Evolutionary conservation across 2,888 invertebrate species (phyloP).

Genomic region (Yponomeuta cagnagella): DNA sequence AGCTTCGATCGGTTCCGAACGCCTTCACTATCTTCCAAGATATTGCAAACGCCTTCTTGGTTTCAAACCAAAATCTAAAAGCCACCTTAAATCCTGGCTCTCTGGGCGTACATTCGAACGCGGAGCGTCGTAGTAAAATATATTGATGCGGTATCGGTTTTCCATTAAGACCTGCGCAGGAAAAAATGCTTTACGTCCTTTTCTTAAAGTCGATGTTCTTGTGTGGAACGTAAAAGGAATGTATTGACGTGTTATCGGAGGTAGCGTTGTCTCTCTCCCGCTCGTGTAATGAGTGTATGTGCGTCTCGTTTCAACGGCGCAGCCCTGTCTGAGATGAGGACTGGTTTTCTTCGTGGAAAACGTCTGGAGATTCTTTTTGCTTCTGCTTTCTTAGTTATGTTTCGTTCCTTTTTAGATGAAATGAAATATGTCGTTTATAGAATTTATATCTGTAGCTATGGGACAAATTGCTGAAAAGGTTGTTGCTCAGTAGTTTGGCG

Average conservation of each 20-base stretch:
- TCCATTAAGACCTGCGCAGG: constrained; percentile 52
- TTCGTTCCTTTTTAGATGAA: not conserved
- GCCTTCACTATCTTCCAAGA: constrained; percentile 74
- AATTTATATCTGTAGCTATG: not conserved
- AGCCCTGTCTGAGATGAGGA: constrained; percentile 62
- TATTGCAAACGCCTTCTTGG: constrained; percentile 74
- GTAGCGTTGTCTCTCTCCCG: constrained; percentile 59
- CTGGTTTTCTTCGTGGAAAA: constrained; percentile 49
- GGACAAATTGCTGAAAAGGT: too few relatives aligned
- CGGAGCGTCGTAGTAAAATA: constrained; percentile 45
- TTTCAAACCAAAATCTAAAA: constrained; percentile 37
- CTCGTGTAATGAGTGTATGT: constrained; percentile 48
- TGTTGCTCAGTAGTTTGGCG: too few relatives aligned
- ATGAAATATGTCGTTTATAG: not conserved
- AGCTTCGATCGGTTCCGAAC: constrained; percentile 69
- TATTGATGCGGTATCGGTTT: constrained; percentile 75
- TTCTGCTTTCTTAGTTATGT: constrained; percentile 4
- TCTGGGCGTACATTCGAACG: not conserved
- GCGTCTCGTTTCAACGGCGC: constrained; percentile 62
- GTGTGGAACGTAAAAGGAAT: constrained; percentile 53
- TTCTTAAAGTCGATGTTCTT: constrained; percentile 38
- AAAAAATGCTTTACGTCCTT: constrained; percentile 38
- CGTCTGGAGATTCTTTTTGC: constrained; percentile 66
- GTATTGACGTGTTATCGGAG: constrained; percentile 76
- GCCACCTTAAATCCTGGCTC: constrained; percentile 37